Evolutionary conservation across 2,888 invertebrate species (phyloP).

Genomic region (Globia sparganii): DNA sequence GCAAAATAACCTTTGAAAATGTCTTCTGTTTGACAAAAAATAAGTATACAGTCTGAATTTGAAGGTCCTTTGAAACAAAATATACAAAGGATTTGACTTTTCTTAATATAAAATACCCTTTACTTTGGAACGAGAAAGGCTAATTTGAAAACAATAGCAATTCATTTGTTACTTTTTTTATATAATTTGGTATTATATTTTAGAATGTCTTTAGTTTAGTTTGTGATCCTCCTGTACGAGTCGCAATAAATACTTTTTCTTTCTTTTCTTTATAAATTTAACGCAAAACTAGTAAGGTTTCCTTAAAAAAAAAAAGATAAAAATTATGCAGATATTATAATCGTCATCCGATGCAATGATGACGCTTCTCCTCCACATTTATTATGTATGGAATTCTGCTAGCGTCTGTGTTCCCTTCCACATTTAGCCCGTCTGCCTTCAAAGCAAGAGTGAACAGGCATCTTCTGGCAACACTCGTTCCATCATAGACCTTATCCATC

Average conservation of each 20-base stretch:
- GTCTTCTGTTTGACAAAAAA: conserved; percentile 6
- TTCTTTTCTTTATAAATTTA: no score
- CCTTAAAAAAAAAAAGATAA: not conserved
- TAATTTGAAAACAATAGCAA: not conserved
- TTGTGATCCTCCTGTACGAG: no score
- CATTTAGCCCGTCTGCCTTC: no score
- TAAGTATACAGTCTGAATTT: conserved; percentile 2
- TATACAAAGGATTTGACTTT: conserved; percentile 3
- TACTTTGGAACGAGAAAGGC: not conserved
- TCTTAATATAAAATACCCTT: not conserved
- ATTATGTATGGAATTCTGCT: no score
- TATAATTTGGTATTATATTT: no score
- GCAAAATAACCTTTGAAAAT: not conserved
- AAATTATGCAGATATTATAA: not conserved
- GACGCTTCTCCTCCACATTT: no score
- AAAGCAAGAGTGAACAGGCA: no score
- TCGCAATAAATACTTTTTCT: no score
- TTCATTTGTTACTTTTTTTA: not conserved
- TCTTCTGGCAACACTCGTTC: no score
- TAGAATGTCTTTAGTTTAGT: no score
- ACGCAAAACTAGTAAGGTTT: not conserved
- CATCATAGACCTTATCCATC: no score
- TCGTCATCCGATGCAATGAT: not conserved
- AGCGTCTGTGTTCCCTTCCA: no score
- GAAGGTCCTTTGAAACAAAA: conserved; percentile 16